Evolutionary conservation across 2,113 vertebrate genomes (phyloP), one percentile per base, ranked within the genome.

Genomic region (Turdus rufiventris): DNA sequence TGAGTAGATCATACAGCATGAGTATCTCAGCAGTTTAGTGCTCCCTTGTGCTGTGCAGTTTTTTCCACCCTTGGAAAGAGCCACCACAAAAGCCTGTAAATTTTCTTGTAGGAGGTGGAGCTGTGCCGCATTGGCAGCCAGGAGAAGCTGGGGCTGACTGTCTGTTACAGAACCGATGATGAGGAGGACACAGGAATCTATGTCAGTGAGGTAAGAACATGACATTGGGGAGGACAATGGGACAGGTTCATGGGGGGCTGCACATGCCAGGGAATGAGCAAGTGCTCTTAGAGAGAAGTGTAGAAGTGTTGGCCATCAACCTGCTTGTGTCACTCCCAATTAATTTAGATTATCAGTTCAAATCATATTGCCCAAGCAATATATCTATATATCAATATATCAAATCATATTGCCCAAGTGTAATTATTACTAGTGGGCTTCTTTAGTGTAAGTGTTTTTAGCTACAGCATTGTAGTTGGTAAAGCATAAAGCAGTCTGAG

Each of bases 81-180:
- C 28, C 13, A 1, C 33, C 47, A 12, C 43, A 14, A 9, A 13
- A 88, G 12, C 53, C 36, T 89, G n/a, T 87, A n/a, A 88, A 77
- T 92, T 95, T 78, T 87, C 60, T 73, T 94, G 28, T 68, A 99
- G 99, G 99, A 99, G 96, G 98, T 99, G 65, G 98, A 99, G 96
- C 93, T 99, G 93, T 99, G 98, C 85, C 98, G 99, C 50, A 61
- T 99, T 95, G 98, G 96, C 98, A 99, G 98, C 97, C 99, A 99
- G 80, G 99, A 99, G 96, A 99, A 99, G 97, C 95, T 99, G 88
- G 99, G 99, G 3, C 97, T 99, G 92, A 99, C 99, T 42, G 98
- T 99, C 91, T 99, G 99, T 91, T 99, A 99, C 97, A 98, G 99
- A 95, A 99, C 99, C 0, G 99, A 99, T 85, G 99, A 99, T 60